A percentile compares a stretch with the other conserved stretches of the same genome.
Conservation (phyloP, 1,140 invertebrate genomes). For the Megalonaias nervosa region DNA sequence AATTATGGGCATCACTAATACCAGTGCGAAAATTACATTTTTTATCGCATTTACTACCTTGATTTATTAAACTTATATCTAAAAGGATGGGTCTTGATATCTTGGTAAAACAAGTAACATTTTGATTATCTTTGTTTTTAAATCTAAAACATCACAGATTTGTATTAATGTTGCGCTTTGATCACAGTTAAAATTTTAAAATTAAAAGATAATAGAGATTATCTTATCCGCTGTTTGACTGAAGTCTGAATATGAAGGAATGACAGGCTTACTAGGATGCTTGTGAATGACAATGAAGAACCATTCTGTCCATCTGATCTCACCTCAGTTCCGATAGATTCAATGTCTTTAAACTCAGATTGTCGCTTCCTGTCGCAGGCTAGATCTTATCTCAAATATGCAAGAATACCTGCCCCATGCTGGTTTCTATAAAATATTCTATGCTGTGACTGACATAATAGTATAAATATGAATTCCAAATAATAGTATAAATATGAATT, state of each 20-base stretch:
- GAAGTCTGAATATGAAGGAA: neutral
- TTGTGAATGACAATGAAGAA: neutral
- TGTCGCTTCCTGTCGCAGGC: slow-evolving; percentile 4
- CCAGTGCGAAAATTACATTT: slow-evolving; percentile 5
- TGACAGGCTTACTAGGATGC: neutral
- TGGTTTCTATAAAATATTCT: too few species aligned
- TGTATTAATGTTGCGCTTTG: slow-evolving; percentile 10
- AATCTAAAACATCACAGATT: slow-evolving; percentile 14
- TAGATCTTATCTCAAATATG: slow-evolving; percentile 6
- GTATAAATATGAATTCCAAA: too few species aligned
- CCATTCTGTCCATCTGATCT: slow-evolving; percentile 1
- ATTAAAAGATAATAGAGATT: slow-evolving; percentile 12
- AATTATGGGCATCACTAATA: slow-evolving; percentile 19
- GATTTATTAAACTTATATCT: slow-evolving; percentile 32
- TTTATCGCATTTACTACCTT: slow-evolving; percentile 4
- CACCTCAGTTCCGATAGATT: slow-evolving; percentile 5
- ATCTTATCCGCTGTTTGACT: neutral
- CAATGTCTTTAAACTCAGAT: neutral
- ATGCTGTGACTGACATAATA: too few species aligned
- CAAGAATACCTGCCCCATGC: slow-evolving; percentile 6
- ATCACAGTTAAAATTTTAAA: slow-evolving; percentile 9
- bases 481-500: too few species aligned
- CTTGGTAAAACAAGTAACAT: slow-evolving; percentile 17
- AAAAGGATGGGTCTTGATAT: slow-evolving; percentile 3
- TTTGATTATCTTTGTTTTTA: slow-evolving; percentile 18